These are phyloP conservation scores for Corynorhinus townsendii DNA, from an alignment of 2,113 vertebrate species.

Conservation along the genomic window DNA sequence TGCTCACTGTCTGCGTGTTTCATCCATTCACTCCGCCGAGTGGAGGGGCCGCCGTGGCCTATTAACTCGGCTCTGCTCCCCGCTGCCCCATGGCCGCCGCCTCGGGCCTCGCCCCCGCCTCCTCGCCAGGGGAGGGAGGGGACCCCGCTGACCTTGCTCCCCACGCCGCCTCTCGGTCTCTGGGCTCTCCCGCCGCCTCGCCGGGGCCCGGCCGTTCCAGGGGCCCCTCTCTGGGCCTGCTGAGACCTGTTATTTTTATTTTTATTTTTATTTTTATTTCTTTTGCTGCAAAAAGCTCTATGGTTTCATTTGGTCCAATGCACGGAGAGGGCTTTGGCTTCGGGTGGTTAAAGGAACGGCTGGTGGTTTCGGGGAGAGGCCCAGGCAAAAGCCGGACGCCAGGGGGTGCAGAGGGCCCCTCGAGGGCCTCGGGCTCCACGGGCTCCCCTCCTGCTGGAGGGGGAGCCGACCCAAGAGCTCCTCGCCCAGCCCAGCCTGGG, in stretches of 20 bases:
- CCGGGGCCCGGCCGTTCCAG: background rate
- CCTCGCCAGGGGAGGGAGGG: background rate
- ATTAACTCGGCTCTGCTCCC: background rate
- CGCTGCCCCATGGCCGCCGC: background rate
- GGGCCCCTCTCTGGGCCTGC: background rate
- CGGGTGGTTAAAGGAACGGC: too few species aligned
- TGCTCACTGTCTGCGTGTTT: background rate
- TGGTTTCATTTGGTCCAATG: too few species aligned
- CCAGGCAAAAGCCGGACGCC: too few species aligned
- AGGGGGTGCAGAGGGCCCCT: too few species aligned
- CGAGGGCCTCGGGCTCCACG: too few species aligned
- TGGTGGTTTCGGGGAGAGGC: too few species aligned
- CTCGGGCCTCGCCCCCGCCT: background rate
- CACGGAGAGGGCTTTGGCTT: too few species aligned
- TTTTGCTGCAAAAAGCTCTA: too few species aligned
- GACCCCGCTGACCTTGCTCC: background rate
- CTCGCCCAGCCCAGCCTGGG: too few species aligned
- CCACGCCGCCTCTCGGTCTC: background rate
- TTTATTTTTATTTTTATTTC: too few species aligned
- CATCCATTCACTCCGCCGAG: background rate
- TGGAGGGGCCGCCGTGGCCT: background rate
- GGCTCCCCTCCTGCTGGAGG: too few species aligned
- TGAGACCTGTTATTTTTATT: background rate
- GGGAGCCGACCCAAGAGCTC: too few species aligned
- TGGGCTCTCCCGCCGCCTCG: accelerated